These are phyloP conservation scores for Cyprinodon diabolis DNA, from an alignment of 2,797 vertebrate genomes.

Conservation along the genomic window DNA sequence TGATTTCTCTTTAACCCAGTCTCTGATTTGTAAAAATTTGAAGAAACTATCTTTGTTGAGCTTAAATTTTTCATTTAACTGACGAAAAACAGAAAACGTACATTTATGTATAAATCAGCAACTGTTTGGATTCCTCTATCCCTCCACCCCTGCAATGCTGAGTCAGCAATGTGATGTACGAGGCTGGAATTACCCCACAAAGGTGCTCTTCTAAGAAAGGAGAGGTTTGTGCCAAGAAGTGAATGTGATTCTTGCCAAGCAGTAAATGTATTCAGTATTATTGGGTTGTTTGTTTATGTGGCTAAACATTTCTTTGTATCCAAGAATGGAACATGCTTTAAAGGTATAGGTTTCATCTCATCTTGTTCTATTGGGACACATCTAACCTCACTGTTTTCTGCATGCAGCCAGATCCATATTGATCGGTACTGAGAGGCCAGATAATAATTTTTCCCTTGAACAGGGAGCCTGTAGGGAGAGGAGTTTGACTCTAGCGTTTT, in stretches of 20 bases:
- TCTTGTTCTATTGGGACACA: conserved; percentile 5
- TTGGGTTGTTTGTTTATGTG: not conserved
- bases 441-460: conserved; percentile 1
- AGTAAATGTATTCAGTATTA: not conserved
- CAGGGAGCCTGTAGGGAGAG: not conserved
- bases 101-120: not conserved
- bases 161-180: not conserved
- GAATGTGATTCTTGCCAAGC: no score
- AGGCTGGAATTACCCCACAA: not conserved
- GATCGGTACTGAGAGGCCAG: not conserved
- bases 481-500: conserved; percentile 1
- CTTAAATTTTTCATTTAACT: not conserved
- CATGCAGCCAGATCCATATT: conserved; percentile 2
- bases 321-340: not conserved
- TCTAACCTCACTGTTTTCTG: conserved; percentile 2
- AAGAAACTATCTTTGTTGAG: not conserved
- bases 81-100: not conserved
- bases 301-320: not conserved
- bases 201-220: not conserved
- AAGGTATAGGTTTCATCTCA: not conserved
- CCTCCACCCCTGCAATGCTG: not conserved
- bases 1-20: conserved; percentile 8
- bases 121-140: not conserved
- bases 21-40: not conserved
- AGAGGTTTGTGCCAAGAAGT: not conserved